Percentiles rank a stretch among this genome's conserved stretches.
These are phyloP conservation scores for Watsonalla binaria DNA, from an alignment of 2,888 invertebrate genomes.

Conservation along the genomic window DNA sequence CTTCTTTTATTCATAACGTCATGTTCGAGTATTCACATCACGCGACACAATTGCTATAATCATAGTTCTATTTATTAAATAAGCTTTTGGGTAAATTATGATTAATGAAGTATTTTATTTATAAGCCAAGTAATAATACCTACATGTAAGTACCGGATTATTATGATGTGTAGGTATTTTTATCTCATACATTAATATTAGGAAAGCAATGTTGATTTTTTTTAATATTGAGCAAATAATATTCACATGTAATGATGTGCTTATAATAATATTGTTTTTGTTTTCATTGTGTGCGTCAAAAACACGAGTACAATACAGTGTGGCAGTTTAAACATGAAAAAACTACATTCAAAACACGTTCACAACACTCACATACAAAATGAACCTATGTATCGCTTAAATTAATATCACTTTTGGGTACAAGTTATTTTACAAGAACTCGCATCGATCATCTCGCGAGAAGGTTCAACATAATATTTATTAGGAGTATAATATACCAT, in stretches of 20 bases:
- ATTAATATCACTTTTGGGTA: constrained; percentile 76
- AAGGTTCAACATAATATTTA: constrained; percentile 13
- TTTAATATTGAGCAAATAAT: constrained; percentile 57
- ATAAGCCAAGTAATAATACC: background rate
- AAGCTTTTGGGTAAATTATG: background rate
- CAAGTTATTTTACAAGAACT: constrained; percentile 29
- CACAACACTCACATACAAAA: constrained; percentile 50
- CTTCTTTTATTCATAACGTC: constrained; percentile 38
- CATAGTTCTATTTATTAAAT: constrained; percentile 4
- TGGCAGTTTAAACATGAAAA: constrained; percentile 35
- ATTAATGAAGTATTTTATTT: background rate
- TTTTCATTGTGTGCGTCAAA: constrained; percentile 27
- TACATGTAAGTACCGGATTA: background rate
- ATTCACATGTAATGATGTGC: constrained; percentile 18
- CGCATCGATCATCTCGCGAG: constrained; percentile 13
- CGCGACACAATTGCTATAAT: constrained; percentile 27
- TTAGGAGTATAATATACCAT: constrained; percentile 22
- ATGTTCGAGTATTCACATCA: constrained; percentile 30
- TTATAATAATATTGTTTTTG: background rate
- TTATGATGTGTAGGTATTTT: background rate
- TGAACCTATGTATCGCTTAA: constrained; percentile 69
- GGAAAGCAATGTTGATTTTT: constrained; percentile 22
- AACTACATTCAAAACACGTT: constrained; percentile 29
- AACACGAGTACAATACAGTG: constrained; percentile 37
- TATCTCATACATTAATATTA: constrained; percentile 6